Evolutionary conservation across 2,797 vertebrate genomes (phyloP).

Genomic region (Scleropages formosus): DNA sequence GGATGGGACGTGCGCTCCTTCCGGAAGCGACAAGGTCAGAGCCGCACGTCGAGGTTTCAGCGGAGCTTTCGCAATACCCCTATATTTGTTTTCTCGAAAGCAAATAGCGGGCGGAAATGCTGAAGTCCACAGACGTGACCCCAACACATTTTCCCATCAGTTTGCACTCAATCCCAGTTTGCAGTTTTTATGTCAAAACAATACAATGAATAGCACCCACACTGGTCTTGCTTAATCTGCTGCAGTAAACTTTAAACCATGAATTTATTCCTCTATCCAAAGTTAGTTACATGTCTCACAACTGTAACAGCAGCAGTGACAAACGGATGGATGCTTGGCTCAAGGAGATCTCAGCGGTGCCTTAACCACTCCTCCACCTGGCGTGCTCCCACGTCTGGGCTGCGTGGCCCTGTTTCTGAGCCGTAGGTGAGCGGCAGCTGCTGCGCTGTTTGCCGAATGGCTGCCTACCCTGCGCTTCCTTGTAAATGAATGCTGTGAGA

Average conservation of each 20-base stretch:
- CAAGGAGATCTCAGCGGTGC: background rate
- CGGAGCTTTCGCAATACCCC: conserved; percentile 32
- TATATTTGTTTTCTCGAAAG: conserved; percentile 28
- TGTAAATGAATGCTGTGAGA: conserved; percentile 30
- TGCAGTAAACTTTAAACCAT: too few species aligned
- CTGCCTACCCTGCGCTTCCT: background rate
- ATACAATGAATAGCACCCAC: too few species aligned
- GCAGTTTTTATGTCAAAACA: too few species aligned
- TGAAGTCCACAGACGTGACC: too few species aligned
- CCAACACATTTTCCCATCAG: too few species aligned
- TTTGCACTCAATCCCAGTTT: too few species aligned
- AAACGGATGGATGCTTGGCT: too few species aligned
- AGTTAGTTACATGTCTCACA: too few species aligned
- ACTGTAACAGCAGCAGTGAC: too few species aligned
- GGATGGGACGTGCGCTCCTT: background rate
- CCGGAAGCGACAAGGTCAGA: background rate
- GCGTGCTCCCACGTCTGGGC: conserved; percentile 4
- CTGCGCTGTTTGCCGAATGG: conserved; percentile 38
- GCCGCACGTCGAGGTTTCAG: background rate
- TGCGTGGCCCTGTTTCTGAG: conserved; percentile 32
- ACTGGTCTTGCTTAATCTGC: too few species aligned
- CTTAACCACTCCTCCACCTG: background rate
- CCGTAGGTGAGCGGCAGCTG: conserved; percentile 40
- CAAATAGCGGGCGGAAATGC: too few species aligned
- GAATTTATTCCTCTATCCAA: too few species aligned